Evolutionary conservation across 2,797 vertebrate species (phyloP).

Genomic region (Acropternis orthonyx): DNA sequence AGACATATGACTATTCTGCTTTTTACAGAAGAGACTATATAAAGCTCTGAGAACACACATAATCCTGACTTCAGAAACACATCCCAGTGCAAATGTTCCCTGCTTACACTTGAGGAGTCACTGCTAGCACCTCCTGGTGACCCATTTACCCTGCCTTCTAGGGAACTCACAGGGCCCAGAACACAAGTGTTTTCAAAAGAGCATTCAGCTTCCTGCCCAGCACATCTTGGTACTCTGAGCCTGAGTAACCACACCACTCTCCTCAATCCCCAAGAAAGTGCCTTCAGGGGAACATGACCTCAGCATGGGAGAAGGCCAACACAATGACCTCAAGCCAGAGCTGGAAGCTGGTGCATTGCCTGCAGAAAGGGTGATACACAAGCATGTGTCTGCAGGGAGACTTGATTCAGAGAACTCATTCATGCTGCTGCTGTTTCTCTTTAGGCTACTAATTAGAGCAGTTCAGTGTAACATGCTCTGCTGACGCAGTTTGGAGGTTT

Average conservation of each 20-base stretch:
- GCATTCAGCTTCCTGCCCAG: background rate
- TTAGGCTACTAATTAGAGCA: conserved; percentile 4
- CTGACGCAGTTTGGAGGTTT: background rate
- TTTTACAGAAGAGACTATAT: background rate
- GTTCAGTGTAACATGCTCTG: background rate
- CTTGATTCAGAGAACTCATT: background rate
- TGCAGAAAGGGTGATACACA: background rate
- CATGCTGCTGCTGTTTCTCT: background rate
- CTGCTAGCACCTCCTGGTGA: background rate
- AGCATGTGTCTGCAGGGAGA: background rate
- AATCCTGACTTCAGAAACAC: background rate
- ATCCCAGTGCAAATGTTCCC: background rate
- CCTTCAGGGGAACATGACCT: background rate
- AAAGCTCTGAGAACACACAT: background rate
- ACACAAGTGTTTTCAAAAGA: background rate
- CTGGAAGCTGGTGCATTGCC: background rate
- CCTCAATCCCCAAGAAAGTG: background rate
- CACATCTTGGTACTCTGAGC: background rate
- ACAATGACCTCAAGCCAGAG: background rate
- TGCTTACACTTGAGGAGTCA: background rate
- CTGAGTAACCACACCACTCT: background rate
- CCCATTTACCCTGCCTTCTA: background rate
- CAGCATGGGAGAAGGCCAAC: background rate
- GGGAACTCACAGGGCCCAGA: background rate
- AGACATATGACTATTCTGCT: background rate